phyloP scores from a whole-genome alignment of 2,888 invertebrate species.

The Homarus gammarus region DNA sequence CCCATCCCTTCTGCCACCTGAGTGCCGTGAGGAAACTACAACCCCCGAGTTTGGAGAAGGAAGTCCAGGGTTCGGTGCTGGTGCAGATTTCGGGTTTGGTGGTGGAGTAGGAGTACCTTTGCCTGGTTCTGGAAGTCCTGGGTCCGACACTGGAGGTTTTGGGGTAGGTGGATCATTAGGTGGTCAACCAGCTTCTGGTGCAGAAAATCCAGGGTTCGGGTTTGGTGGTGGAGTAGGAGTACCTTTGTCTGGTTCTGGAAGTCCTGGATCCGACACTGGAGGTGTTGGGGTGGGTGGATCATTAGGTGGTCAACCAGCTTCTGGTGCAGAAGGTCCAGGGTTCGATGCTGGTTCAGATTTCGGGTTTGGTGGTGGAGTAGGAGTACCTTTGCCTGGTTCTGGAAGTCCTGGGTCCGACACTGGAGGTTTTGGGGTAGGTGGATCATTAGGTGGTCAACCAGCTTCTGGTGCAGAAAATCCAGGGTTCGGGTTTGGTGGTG shows the following conservation, averaged over 20 bases:
- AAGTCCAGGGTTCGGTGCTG: background rate
- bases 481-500: too few species aligned
- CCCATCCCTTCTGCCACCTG: conserved; percentile 1
- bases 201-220: too few species aligned
- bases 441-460: too few species aligned
- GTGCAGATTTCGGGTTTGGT: background rate
- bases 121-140: background rate
- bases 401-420: background rate
- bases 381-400: background rate
- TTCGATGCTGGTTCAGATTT: background rate
- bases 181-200: too few species aligned
- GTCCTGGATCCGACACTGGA: background rate
- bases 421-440: too few species aligned
- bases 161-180: too few species aligned
- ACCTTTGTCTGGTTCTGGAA: too few species aligned
- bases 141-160: background rate
- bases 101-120: background rate
- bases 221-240: too few species aligned
- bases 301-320: background rate
- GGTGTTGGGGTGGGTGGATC: background rate
- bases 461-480: too few species aligned
- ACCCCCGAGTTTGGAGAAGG: background rate
- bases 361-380: background rate
- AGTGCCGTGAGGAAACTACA: background rate
- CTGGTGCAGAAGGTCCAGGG: background rate